phyloP scores from a whole-genome alignment of 2,888 invertebrate species.

The Galerucella pusilla region DNA sequence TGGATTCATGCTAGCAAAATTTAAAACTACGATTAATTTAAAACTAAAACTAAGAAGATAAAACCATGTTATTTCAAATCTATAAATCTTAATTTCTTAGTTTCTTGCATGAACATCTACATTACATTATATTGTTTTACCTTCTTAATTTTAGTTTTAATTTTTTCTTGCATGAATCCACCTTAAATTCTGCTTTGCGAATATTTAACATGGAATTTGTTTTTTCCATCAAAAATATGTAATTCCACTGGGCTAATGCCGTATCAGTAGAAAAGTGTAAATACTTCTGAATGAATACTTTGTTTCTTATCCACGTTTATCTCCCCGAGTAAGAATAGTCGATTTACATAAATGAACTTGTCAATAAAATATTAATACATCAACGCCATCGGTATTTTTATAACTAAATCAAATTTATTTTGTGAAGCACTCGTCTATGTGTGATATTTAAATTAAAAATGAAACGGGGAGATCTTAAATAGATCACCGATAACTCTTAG shows the following conservation, averaged over 20 bases:
- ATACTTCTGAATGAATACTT: neutral
- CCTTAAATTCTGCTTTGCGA: neutral
- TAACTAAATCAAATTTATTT: neutral
- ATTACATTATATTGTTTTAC: too few relatives aligned
- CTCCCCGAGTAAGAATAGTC: neutral
- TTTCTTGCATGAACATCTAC: too few relatives aligned
- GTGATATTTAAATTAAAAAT: neutral
- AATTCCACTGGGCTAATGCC: neutral
- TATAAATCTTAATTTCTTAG: too few relatives aligned
- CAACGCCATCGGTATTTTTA: neutral
- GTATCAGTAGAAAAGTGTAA: neutral
- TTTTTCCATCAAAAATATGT: neutral
- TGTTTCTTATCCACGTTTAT: conserved; percentile 1
- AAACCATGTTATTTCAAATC: too few relatives aligned
- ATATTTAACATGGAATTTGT: neutral
- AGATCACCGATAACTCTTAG: neutral
- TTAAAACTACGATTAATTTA: too few relatives aligned
- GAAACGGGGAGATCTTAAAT: neutral
- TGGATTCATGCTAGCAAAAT: too few relatives aligned
- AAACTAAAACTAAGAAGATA: too few relatives aligned
- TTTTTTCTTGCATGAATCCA: too few relatives aligned
- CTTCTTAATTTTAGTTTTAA: too few relatives aligned
- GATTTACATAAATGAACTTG: too few relatives aligned
- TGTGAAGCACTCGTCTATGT: neutral
- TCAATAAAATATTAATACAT: neutral